Percentiles rank a stretch among this genome's conserved stretches.
phyloP scores from a whole-genome alignment of 2,113 vertebrate species.

The Gallinago undulata region DNA sequence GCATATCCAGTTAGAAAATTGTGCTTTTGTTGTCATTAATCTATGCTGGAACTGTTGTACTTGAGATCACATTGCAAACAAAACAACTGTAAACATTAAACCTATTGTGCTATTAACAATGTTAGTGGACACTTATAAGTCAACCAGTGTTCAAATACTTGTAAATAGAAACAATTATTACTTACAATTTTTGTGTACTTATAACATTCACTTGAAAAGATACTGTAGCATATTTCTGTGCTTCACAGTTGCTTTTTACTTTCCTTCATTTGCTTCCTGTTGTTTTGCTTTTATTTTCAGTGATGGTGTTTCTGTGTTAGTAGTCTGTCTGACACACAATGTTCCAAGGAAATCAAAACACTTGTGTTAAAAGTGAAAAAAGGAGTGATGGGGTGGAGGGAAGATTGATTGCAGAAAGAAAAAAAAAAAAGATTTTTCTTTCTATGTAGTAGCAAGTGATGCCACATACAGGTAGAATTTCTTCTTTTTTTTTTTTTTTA shows the following conservation, averaged over 20 bases:
- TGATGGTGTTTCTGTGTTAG: constrained; percentile 76
- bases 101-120: constrained; percentile 91
- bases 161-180: constrained; percentile 97
- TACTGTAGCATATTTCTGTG: constrained; percentile 83
- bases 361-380: constrained; percentile 56
- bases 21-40: constrained; percentile 93
- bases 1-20: constrained; percentile 88
- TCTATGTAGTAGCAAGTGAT: constrained; percentile 37
- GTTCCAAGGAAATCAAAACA: constrained; percentile 71
- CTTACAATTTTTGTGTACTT: constrained; percentile 95
- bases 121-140: constrained; percentile 95
- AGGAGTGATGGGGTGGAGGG: not conserved
- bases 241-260: constrained; percentile 77
- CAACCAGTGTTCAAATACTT: constrained; percentile 93
- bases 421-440: not conserved
- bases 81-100: constrained; percentile 85
- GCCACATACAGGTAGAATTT: not conserved
- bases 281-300: constrained; percentile 71
- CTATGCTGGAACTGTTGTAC: constrained; percentile 92
- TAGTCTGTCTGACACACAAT: constrained; percentile 81
- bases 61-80: constrained; percentile 88
- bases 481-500: not conserved
- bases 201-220: constrained; percentile 84
- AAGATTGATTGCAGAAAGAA: not conserved
- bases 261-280: constrained; percentile 69